A percentile compares a stretch with the other conserved stretches of the same genome.
These are phyloP conservation scores for Ochotona princeps DNA, from an alignment of 2,113 vertebrate species.

Conservation along the genomic window DNA sequence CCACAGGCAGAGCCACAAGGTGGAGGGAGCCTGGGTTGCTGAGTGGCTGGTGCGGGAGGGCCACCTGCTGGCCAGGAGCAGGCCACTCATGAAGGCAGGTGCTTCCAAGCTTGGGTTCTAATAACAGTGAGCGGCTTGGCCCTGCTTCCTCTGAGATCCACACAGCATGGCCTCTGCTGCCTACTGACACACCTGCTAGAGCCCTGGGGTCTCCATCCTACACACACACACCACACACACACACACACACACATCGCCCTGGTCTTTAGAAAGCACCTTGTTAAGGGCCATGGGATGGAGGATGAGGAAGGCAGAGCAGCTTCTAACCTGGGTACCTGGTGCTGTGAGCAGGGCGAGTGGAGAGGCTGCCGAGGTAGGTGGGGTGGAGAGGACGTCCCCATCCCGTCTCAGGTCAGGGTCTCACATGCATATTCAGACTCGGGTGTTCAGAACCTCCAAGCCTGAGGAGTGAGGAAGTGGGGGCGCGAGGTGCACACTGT, in stretches of 20 bases:
- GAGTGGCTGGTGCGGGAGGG: rapidly evolving
- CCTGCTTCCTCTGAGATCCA: not conserved
- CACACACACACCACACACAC: rapidly evolving
- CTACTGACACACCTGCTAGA: not conserved
- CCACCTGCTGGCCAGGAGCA: rapidly evolving
- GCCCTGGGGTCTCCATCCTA: not conserved
- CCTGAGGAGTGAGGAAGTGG: rapidly evolving
- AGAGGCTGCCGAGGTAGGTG: too few species aligned
- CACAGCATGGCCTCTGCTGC: rapidly evolving
- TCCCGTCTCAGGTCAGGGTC: too few species aligned
- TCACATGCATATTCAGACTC: too few species aligned
- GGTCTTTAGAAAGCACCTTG: not conserved
- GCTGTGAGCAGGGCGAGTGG: too few species aligned
- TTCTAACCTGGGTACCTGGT: too few species aligned
- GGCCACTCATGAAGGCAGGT: rapidly evolving
- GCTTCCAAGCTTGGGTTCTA: rapidly evolving
- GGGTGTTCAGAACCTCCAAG: too few species aligned
- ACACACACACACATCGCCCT: not conserved
- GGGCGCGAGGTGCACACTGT: rapidly evolving
- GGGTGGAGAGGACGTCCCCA: not conserved
- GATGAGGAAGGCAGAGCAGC: not conserved
- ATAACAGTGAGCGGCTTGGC: not conserved
- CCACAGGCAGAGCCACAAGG: not conserved
- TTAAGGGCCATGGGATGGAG: rapidly evolving
- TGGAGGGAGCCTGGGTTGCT: not conserved